Evolutionary conservation across 1,140 invertebrate species (phyloP).

Genomic region (Drosophila carrolli): DNA sequence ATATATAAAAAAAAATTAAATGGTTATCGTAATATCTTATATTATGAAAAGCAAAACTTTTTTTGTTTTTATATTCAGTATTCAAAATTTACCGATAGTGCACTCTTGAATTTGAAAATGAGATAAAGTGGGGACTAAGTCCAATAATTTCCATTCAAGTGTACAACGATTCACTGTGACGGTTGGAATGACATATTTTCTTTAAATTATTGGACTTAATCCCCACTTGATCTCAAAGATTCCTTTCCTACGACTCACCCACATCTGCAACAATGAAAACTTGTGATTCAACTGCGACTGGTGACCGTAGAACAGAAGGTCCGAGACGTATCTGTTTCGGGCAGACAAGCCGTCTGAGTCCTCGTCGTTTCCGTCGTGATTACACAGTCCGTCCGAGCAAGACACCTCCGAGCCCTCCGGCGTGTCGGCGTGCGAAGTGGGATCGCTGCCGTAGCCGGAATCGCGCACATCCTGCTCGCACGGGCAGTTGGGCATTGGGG

Average conservation of each 20-base stretch:
- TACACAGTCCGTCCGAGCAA: slow-evolving; percentile 93
- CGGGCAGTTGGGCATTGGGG: slow-evolving; percentile 77
- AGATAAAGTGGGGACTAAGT: no score
- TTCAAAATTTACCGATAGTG: no score
- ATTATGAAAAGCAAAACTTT: no score
- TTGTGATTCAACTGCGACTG: slow-evolving; percentile 55
- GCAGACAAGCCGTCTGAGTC: slow-evolving; percentile 33
- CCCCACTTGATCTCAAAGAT: background rate
- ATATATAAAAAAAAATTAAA: no score
- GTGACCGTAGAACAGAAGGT: slow-evolving; percentile 41
- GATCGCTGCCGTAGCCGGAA: slow-evolving; percentile 92
- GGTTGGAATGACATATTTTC: no score
- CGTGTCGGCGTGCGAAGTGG: slow-evolving; percentile 86
- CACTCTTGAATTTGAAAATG: no score
- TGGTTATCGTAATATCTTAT: no score
- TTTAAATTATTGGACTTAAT: no score
- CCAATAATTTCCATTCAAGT: no score
- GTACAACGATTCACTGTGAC: no score
- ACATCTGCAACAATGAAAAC: slow-evolving; percentile 83
- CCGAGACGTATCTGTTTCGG: slow-evolving; percentile 57
- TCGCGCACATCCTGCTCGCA: slow-evolving; percentile 87
- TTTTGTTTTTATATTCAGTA: no score
- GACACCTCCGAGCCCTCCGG: slow-evolving; percentile 92
- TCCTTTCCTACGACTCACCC: slow-evolving; percentile 63
- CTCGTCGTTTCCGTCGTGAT: slow-evolving; percentile 86